These are phyloP conservation scores for Stomatorhinus ivindoensis DNA, from an alignment of 2,113 vertebrate genomes.

Conservation along the genomic window DNA sequence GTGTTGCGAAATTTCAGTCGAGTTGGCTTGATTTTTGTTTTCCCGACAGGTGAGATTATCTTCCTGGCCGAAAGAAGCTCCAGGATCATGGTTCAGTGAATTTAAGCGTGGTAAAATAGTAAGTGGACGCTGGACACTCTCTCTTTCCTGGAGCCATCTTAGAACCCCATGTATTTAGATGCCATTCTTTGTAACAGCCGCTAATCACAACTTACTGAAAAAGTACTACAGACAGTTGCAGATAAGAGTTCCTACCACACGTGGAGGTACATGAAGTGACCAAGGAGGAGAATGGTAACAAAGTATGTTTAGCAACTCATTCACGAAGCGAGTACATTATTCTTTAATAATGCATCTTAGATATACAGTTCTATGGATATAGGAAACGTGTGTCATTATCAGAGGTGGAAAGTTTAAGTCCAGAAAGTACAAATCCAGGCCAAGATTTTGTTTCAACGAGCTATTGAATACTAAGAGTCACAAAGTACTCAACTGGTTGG, in stretches of 20 bases:
- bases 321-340: neutral
- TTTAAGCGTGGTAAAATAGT: neutral
- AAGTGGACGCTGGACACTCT: neutral
- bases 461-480: too few relatives aligned
- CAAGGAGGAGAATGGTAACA: neutral
- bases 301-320: neutral
- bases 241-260: neutral
- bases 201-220: neutral
- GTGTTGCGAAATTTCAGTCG: neutral
- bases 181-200: neutral
- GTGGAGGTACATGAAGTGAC: neutral
- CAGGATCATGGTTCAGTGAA: neutral
- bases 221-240: neutral
- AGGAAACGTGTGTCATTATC: neutral
- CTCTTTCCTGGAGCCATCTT: neutral
- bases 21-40: neutral
- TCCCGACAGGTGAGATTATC: neutral
- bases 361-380: neutral
- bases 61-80: neutral
- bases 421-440: neutral
- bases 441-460: too few relatives aligned
- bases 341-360: neutral
- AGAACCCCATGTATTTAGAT: neutral
- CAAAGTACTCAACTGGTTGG: too few relatives aligned
- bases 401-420: neutral